Base-by-base conservation (phyloP, 1,140 invertebrate genomes). In the Oncopeltus fasciatus region DNA sequence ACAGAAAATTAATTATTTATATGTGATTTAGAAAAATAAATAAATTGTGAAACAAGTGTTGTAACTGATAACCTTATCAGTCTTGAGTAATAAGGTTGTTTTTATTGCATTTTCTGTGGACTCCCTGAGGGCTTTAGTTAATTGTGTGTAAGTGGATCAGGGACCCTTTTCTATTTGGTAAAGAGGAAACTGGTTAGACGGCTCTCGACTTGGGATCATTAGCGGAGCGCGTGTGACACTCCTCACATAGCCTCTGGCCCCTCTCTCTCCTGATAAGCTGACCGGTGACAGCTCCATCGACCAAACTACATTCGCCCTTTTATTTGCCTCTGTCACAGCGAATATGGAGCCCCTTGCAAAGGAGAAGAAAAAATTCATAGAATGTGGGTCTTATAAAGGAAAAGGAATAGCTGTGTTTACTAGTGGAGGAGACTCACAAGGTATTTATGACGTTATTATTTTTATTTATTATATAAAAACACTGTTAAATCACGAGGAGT, bases 341-440 rank as follows among this genome's bases (percentile, higher is more conserved):
- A n/a, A n/a, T 8, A 38, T 38, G 31, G 31, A 38, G 5, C 31
- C 31, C 14, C 31, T 53, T 3, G 14, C 21, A 1, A 59, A 44
- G 20, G 71, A 75, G 64, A 78, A 80, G 27, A 83, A 85, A 71
- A 84, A 80, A 68, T 89, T 90, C 72, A 87, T 92, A 67, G 85
- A 87, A 73, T 80, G 86, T 65, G 90, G 89, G n/a, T 85, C 86
- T 67, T 86, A 92, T 73, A 90, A 90, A 74, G 89, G 88, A 57
- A 92, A 92, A 75, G 87, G 89, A 3, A 81, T 96, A 59, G 93
- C 88, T 12, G 90, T 97, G 21, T 92, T 95, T 70, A 96, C 92
- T 28, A 92, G 89, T 72, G 93, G 93, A 70, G 93, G 93, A 63
- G 93, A 97, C 77, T 95, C 93, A n/a, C 94, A 88, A 86, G 86